Conservation (phyloP, 1,140 invertebrate genomes). For the Probaryconus sp. region DNA sequence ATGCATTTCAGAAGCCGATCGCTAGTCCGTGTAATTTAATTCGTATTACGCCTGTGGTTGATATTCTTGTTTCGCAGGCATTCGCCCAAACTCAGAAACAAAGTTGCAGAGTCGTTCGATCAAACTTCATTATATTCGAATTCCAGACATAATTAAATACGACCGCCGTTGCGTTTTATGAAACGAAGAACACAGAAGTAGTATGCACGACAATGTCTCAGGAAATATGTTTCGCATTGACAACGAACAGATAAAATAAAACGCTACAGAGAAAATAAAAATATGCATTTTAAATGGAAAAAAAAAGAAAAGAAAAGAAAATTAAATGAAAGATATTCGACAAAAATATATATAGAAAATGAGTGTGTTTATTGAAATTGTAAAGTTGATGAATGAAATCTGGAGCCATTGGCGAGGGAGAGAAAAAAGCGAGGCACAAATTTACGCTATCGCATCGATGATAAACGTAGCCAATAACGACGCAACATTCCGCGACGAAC, state of each 20-base stretch:
- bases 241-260: conserved; percentile 21
- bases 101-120: conserved; percentile 76
- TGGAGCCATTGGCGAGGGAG: background rate
- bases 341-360: no score
- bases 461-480: conserved; percentile 72
- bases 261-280: no score
- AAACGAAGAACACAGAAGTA: conserved; percentile 31
- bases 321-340: no score
- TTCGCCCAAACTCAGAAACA: conserved; percentile 72
- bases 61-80: conserved; percentile 73
- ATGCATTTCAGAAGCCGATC: conserved; percentile 31
- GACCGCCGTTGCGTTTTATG: conserved; percentile 63
- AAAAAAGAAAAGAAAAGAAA: no score
- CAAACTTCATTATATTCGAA: conserved; percentile 77
- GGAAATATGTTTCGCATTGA: conserved; percentile 37
- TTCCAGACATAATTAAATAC: conserved; percentile 77
- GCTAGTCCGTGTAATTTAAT: conserved; percentile 69
- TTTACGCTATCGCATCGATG: conserved; percentile 61
- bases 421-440: conserved; percentile 49
- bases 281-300: no score
- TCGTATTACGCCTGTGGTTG: conserved; percentile 68
- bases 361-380: no score
- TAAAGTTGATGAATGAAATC: no score
- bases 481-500: conserved; percentile 65
- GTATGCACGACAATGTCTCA: conserved; percentile 36